Base-by-base conservation (phyloP, 2,113 vertebrate genomes). In the Mixornis gularis region DNA sequence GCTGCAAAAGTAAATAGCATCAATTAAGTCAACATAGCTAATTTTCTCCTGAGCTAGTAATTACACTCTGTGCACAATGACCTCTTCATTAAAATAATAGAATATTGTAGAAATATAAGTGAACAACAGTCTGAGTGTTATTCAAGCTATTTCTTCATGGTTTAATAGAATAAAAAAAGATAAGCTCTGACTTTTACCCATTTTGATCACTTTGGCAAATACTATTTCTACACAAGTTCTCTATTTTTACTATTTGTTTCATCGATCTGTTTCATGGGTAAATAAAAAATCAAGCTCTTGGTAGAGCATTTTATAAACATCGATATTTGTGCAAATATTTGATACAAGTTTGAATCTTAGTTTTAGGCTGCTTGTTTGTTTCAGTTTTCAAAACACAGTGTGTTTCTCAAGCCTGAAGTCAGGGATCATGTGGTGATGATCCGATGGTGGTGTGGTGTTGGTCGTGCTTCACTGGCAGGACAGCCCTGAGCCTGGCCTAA, bases 21-120 rank as follows among this genome's bases (percentile, higher is more conserved):
- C 72, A 94, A 93, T 94, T 66, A 93, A 88, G 87, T 58, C 87
- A 84, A 78, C 60, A 24, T 90, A 82, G 51, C 55, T 95, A 87
- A 91, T 90, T 92, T 93, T 91, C 72, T 89, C 38, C 79, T 64
- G 74, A 84, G 71, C 79, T 93, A 83, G 70, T 83, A 92, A 94
- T 87, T 90, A 62, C 22, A 44, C 30, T 89, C 51, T 60, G 19
- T 83, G 44, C 48, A 93, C 79, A 83, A 72, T 56, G 70, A 68
- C 78, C 92, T 91, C 29, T 78, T 74, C 79, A 95, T 93, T 89
- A 49, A 87, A 86, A 78, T 87, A 89, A 85, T 74, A 78, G 32
- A 82, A 76, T 81, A 74, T 41, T 68, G 52, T 87, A 78, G 56
- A 87, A 77, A 44, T 65, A 2, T 81, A 87, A 63, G 49, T 63